Conservation (phyloP, 2,113 vertebrate species). For the Tragulus kanchil region DNA sequence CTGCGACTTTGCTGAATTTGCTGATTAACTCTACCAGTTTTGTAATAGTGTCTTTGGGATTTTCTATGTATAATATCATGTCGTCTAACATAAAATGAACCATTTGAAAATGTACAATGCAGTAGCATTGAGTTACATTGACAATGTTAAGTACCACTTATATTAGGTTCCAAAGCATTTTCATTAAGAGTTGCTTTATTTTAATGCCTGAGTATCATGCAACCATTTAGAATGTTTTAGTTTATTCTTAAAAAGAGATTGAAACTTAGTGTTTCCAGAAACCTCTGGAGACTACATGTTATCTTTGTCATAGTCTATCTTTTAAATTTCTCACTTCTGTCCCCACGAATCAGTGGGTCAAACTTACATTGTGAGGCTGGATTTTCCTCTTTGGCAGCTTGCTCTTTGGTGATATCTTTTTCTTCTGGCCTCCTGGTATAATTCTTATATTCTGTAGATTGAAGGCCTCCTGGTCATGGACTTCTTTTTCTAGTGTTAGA, state of each 20-base stretch:
- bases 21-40: too few relatives aligned
- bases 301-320: neutral
- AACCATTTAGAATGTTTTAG: neutral
- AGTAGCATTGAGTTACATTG: neutral
- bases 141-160: neutral
- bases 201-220: neutral
- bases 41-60: too few relatives aligned
- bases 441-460: neutral
- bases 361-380: neutral
- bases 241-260: neutral
- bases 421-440: neutral
- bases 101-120: neutral
- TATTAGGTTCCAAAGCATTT: neutral
- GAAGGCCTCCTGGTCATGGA: neutral
- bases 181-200: neutral
- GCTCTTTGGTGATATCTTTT: neutral
- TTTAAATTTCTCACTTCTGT: constrained; percentile 16
- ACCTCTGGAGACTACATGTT: neutral
- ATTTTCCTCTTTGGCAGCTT: neutral
- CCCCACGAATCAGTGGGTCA: neutral
- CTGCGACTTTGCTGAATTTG: too few relatives aligned
- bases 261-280: neutral
- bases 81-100: neutral
- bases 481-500: neutral
- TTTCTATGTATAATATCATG: too few relatives aligned